Conservation (phyloP, 1,140 invertebrate genomes). For the Pogonognathellus flavescens region DNA sequence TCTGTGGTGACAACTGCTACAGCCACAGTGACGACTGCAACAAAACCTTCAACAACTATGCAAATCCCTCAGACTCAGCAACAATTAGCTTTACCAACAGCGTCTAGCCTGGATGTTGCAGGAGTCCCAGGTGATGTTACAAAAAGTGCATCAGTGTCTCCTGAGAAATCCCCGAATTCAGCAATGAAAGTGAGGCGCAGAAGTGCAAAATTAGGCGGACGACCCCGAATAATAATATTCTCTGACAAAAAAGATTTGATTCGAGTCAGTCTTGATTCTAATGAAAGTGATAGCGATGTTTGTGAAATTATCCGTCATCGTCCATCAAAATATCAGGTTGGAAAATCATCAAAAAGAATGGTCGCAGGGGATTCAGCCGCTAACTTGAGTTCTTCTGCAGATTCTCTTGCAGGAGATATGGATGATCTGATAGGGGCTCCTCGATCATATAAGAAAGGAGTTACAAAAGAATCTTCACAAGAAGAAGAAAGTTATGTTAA, state of each 20-base stretch:
- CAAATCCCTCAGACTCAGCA: conserved; percentile 17
- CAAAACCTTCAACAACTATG: background rate
- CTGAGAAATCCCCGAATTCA: conserved; percentile 53
- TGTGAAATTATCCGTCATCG: conserved; percentile 37
- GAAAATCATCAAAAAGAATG: conserved; percentile 53
- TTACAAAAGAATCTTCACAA: background rate
- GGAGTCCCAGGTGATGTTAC: background rate
- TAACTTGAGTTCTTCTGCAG: conserved; percentile 48
- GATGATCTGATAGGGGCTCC: background rate
- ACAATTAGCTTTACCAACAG: background rate
- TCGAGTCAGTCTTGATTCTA: conserved; percentile 63
- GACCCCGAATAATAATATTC: conserved; percentile 65
- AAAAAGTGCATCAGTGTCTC: background rate
- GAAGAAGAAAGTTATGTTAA: conserved; percentile 55
- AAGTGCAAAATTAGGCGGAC: conserved; percentile 59
- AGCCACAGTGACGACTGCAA: background rate
- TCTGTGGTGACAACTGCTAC: background rate
- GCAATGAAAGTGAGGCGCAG: conserved; percentile 35
- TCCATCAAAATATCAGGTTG: background rate
- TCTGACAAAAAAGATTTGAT: conserved; percentile 65
- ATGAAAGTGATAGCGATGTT: conserved; percentile 62
- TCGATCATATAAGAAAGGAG: background rate
- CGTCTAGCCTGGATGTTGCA: background rate
- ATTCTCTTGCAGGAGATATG: conserved; percentile 53
- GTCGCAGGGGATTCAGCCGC: conserved; percentile 56